Evolutionary conservation across 1,140 invertebrate genomes (phyloP), one percentile per base, ranked within the genome.

Genomic region (Stenopsyche tienmushanensis): DNA sequence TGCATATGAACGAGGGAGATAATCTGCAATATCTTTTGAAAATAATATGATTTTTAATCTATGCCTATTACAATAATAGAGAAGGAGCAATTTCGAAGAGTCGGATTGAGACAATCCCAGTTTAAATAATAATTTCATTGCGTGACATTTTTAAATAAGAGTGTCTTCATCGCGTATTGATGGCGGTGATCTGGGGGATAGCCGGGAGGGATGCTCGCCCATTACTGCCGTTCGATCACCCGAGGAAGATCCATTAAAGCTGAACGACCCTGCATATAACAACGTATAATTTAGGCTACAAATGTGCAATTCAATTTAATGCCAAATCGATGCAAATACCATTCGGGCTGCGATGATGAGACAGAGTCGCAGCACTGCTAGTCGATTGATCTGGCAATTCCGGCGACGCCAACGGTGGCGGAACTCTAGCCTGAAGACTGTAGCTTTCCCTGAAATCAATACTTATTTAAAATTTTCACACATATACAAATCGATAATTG

Each of bases 331-430:
- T n/a, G n/a, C n/a, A n/a, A n/a, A 34, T 34, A 81, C 77, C 78
- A 72, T 77, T 75, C 73, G 78, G 77, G 72, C 77, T 78, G 64
- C 63, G 62, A 29, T 66, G 62, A 54, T 77, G 80, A 69, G 77
- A 78, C 21, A 85, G 86, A 8, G 85, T 85, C 25, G 83, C 82
- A 34, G 81, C 83, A 34, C 84, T 84, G 41, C 81, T 85, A 8
- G 82, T 84, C 3, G 83, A 83, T 26, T 84, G 76, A 72, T 84
- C 82, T 52, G 83, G 83, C 13, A 83, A 66, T 71, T 86, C 83
- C 8, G 82, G 86, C 1, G 84, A 87, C 18, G 83, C 85, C 34
- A 85, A 72, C 10, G 87, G 86, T 49, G 83, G 87, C 62, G 82
- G 82, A 57, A 77, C 75, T 41, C 76, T 74, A 49, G 72, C 78